phyloP scores from a whole-genome alignment of 2,113 vertebrate genomes.

The Trinectes maculatus region DNA sequence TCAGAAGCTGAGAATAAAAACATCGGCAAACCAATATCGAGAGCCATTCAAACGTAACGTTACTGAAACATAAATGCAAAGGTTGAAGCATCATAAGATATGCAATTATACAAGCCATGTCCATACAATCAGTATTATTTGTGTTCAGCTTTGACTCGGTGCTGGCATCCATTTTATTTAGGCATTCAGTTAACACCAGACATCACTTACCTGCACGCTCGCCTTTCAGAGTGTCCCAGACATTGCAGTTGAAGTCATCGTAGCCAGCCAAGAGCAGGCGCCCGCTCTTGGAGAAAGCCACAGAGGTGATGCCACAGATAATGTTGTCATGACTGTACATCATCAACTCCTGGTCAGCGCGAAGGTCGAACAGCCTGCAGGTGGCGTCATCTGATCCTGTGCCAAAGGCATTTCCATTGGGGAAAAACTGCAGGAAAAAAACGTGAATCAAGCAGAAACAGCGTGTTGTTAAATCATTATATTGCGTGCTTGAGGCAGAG shows the following conservation, averaged over 20 bases:
- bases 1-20: not conserved
- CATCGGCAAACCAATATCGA: not conserved
- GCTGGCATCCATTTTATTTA: too few species aligned
- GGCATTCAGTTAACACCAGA: not conserved
- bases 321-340: constrained; percentile 96
- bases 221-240: constrained; percentile 97
- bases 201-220: constrained; percentile 89
- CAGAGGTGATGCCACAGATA: constrained; percentile 96
- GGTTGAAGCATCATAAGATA: too few species aligned
- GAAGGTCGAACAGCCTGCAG: constrained; percentile 96
- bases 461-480: not conserved
- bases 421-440: constrained; percentile 87
- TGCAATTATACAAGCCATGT: too few species aligned
- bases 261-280: constrained; percentile 95
- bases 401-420: constrained; percentile 94
- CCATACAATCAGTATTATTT: too few species aligned
- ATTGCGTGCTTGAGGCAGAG: not conserved
- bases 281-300: constrained; percentile 98
- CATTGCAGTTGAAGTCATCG: constrained; percentile 98
- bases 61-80: too few species aligned
- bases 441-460: not conserved
- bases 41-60: not conserved
- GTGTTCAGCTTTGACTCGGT: too few species aligned
- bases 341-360: constrained; percentile 95
- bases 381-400: constrained; percentile 97